phyloP scores from a whole-genome alignment of 2,888 invertebrate species.

The Cyclophora albipunctata region DNA sequence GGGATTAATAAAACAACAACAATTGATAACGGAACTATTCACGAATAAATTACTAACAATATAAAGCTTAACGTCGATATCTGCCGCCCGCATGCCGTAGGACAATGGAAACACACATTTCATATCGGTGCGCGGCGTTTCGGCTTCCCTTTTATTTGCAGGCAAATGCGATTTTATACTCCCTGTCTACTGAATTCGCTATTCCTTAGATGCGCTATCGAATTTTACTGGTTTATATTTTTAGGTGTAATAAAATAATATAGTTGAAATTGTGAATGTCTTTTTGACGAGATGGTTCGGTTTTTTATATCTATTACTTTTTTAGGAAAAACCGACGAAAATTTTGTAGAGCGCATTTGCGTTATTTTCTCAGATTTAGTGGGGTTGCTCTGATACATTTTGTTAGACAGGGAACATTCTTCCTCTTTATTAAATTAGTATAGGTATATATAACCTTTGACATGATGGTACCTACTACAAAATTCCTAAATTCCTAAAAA shows the following conservation, averaged over 20 bases:
- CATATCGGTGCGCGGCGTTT: conserved; percentile 35
- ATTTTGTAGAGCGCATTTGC: not conserved
- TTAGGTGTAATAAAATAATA: conserved; percentile 8
- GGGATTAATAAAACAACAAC: too few relatives aligned
- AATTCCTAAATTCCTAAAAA: too few relatives aligned
- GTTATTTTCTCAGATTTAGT: too few relatives aligned
- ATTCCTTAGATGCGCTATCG: conserved; percentile 17
- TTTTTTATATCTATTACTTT: too few relatives aligned
- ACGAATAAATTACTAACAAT: too few relatives aligned
- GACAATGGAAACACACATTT: conserved; percentile 28
- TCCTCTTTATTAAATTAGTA: too few relatives aligned
- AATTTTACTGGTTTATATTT: conserved; percentile 2
- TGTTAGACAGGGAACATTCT: too few relatives aligned
- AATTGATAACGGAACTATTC: too few relatives aligned
- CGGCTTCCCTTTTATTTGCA: conserved; percentile 55
- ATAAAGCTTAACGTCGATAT: too few relatives aligned
- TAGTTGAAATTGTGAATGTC: conserved; percentile 2
- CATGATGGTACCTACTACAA: too few relatives aligned
- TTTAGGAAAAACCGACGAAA: not conserved
- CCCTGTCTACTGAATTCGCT: conserved; percentile 23
- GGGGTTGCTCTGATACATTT: too few relatives aligned
- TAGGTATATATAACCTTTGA: too few relatives aligned
- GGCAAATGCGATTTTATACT: conserved; percentile 52
- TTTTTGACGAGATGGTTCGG: not conserved
- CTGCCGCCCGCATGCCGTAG: conserved; percentile 4